These are phyloP conservation scores for Sphinx pinastri DNA, from an alignment of 2,888 invertebrate genomes.

Conservation along the genomic window DNA sequence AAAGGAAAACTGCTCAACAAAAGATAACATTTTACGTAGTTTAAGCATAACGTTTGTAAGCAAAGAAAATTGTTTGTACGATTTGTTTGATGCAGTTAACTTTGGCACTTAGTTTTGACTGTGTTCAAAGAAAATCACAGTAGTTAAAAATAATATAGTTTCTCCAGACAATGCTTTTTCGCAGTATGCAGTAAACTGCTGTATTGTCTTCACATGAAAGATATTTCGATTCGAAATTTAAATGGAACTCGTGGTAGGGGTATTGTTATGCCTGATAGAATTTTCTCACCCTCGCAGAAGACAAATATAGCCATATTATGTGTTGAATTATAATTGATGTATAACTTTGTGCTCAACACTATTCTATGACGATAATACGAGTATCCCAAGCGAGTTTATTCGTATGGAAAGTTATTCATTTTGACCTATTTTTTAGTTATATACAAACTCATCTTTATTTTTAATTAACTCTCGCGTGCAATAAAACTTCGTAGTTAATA, in stretches of 20 bases:
- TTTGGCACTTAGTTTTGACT: neutral
- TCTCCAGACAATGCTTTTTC: conserved; percentile 6
- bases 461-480: too few relatives aligned
- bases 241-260: conserved; percentile 53
- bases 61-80: conserved; percentile 6
- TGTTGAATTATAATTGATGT: conserved; percentile 11
- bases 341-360: neutral
- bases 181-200: conserved; percentile 4
- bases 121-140: neutral
- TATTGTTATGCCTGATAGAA: conserved; percentile 57
- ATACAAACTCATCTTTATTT: neutral
- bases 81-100: neutral
- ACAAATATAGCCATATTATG: conserved; percentile 50
- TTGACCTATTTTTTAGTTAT: neutral
- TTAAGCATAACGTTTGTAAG: conserved; percentile 1
- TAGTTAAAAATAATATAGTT: conserved; percentile 15
- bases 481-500: too few relatives aligned
- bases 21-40: conserved; percentile 11
- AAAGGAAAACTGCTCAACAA: conserved; percentile 1
- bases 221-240: conserved; percentile 48
- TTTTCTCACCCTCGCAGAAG: conserved; percentile 55
- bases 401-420: neutral
- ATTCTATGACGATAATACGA: neutral
- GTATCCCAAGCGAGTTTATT: neutral
- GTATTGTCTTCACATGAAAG: conserved; percentile 26